A percentile compares a stretch with the other conserved stretches of the same genome.
Evolutionary conservation across 2,888 invertebrate genomes (phyloP).

Genomic region (Gasteruption jaculator): DNA sequence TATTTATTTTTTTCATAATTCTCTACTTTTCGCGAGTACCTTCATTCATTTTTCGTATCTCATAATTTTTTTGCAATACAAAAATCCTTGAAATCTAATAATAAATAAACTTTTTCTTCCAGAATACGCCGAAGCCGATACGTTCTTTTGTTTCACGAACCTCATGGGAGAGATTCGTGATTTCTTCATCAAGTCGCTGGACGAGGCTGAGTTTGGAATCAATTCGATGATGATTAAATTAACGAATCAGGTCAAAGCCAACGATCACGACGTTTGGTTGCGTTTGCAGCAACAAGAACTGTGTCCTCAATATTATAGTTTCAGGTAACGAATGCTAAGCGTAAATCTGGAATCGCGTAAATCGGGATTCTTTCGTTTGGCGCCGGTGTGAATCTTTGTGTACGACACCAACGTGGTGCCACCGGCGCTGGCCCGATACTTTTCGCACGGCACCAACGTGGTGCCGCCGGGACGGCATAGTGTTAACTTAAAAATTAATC

Average conservation of each 20-base stretch:
- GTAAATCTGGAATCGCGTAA: too few relatives aligned
- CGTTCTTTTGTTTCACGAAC: constrained; percentile 97
- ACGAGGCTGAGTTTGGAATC: constrained; percentile 89
- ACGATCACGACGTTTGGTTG: constrained; percentile 74
- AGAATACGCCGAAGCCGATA: constrained; percentile 94
- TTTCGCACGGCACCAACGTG: too few relatives aligned
- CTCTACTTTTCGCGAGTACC: not conserved
- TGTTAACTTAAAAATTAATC: too few relatives aligned
- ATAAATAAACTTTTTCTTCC: constrained; percentile 30
- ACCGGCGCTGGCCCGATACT: too few relatives aligned
- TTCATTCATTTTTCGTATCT: not conserved
- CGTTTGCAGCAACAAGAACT: constrained; percentile 79
- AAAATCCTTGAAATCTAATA: not conserved
- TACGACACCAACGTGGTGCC: too few relatives aligned
- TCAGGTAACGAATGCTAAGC: constrained; percentile 60
- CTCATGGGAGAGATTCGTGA: constrained; percentile 97
- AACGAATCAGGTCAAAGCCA: constrained; percentile 68
- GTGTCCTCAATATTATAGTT: constrained; percentile 94
- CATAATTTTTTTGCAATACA: constrained; percentile 1
- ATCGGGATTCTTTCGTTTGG: constrained; percentile 1
- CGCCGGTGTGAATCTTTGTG: too few relatives aligned
- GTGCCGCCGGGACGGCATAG: too few relatives aligned
- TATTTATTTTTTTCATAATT: not conserved
- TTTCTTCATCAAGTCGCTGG: constrained; percentile 93
- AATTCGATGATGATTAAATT: constrained; percentile 85